Evolutionary conservation across 2,797 vertebrate species (phyloP).

Genomic region (Hozukius guyotensis): DNA sequence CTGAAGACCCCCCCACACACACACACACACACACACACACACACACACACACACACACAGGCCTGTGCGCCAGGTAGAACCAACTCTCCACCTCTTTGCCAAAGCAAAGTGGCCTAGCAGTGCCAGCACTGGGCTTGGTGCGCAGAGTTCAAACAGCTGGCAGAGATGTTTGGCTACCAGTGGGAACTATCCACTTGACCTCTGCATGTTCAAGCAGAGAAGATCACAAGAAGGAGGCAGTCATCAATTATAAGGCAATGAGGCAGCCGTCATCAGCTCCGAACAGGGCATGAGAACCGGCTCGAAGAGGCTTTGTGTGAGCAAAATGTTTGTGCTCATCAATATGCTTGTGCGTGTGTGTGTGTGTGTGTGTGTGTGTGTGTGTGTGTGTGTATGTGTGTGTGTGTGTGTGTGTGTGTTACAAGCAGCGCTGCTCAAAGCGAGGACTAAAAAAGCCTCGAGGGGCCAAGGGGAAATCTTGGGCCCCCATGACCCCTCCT

Average conservation of each 20-base stretch:
- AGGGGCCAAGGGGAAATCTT: conserved; percentile 60
- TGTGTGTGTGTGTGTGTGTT: background rate
- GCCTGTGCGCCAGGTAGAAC: background rate
- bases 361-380: conserved; percentile 11
- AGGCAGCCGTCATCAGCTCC: conserved; percentile 15
- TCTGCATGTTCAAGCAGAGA: conserved; percentile 39
- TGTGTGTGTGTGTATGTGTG: background rate
- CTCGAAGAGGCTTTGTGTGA: conserved; percentile 35
- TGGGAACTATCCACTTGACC: conserved; percentile 56
- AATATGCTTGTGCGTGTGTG: conserved; percentile 24
- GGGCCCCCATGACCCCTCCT: conserved; percentile 69
- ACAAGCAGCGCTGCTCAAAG: conserved; percentile 38
- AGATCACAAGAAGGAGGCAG: conserved; percentile 38
- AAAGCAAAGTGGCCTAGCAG: conserved; percentile 26
- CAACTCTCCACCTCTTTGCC: conserved; percentile 12
- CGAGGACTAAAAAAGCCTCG: conserved; percentile 59
- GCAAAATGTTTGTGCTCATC: conserved; percentile 58
- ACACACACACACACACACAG: too few relatives aligned
- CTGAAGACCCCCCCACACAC: too few relatives aligned
- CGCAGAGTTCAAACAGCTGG: conserved; percentile 51
- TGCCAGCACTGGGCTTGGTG: background rate
- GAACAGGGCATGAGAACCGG: background rate
- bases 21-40: too few relatives aligned
- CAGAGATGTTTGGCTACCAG: conserved; percentile 10
- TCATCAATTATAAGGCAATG: conserved; percentile 33